Conservation (phyloP, 1,140 invertebrate species). For the Oreohelix idahoensis region DNA sequence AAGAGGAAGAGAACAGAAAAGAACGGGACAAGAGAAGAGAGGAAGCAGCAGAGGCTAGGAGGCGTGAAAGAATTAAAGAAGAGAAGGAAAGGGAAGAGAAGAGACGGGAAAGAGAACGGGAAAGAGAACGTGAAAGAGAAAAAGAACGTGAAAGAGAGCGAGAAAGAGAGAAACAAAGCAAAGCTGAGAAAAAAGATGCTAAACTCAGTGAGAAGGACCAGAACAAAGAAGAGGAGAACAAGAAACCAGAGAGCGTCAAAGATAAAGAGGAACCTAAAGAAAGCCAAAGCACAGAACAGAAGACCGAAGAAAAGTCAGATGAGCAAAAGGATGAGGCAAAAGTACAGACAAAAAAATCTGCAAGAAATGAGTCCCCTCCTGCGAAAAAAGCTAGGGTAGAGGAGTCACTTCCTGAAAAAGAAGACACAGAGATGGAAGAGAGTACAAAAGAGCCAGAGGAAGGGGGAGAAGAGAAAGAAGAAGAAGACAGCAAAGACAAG, state of each 20-base stretch:
- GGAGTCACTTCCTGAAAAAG: neutral
- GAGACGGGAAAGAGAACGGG: neutral
- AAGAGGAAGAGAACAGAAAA: neutral
- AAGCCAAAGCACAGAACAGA: neutral
- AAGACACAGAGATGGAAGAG: neutral
- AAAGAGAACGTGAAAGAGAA: neutral
- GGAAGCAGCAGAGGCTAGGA: conserved; percentile 15
- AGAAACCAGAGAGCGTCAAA: neutral
- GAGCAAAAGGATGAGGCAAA: neutral
- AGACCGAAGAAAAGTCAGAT: neutral
- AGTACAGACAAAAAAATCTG: neutral
- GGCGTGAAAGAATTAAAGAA: neutral
- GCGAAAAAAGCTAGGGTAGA: neutral
- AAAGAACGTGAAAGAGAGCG: neutral
- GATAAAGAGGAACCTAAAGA: neutral
- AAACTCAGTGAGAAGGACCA: neutral
- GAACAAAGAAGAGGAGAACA: neutral
- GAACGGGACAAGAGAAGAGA: conserved; percentile 13
- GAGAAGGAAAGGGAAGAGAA: neutral
- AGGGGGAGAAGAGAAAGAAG: neutral
- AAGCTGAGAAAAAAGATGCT: neutral
- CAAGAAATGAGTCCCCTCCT: neutral
- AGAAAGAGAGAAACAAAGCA: neutral
- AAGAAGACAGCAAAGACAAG: neutral
- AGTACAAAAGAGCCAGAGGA: neutral